These are phyloP conservation scores for Pogonus chalceus DNA, from an alignment of 1,140 invertebrate genomes.

Conservation along the genomic window DNA sequence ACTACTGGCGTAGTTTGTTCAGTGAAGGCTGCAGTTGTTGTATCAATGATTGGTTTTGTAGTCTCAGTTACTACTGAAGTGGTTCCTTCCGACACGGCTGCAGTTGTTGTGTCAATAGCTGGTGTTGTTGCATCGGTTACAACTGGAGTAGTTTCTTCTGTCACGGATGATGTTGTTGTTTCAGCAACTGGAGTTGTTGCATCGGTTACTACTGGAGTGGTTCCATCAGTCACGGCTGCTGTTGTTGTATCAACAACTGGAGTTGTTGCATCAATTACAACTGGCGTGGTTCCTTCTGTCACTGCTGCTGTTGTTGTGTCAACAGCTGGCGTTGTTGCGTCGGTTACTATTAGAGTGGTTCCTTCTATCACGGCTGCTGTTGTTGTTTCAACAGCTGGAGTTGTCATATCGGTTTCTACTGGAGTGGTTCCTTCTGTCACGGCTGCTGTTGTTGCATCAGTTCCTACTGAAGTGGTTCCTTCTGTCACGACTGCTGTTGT, in stretches of 20 bases:
- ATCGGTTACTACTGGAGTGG: no score
- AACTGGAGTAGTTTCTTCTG: no score
- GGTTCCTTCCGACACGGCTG: no score
- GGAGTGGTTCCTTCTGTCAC: constrained; percentile 17
- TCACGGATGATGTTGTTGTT: no score
- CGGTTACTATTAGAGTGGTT: constrained; percentile 17
- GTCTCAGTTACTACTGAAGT: no score
- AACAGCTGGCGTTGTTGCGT: constrained; percentile 11
- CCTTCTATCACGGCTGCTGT: constrained; percentile 22
- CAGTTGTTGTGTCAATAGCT: no score
- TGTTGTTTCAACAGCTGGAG: constrained; percentile 20
- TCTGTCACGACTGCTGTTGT: constrained; percentile 4
- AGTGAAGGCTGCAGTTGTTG: no score
- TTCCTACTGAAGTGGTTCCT: constrained; percentile 17
- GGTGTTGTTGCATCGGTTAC: no score
- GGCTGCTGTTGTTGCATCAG: constrained; percentile 21
- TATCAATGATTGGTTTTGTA: no score
- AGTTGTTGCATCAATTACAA: background rate
- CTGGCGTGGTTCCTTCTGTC: background rate
- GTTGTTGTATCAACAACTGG: background rate
- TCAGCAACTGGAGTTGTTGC: no score
- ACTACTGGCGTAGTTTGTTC: background rate
- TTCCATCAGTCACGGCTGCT: no score
- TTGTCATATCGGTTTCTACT: background rate
- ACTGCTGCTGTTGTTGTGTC: background rate